A percentile compares a stretch with the other conserved stretches of the same genome.
Conservation (phyloP, 2,888 invertebrate species). For the Seira musarum region DNA sequence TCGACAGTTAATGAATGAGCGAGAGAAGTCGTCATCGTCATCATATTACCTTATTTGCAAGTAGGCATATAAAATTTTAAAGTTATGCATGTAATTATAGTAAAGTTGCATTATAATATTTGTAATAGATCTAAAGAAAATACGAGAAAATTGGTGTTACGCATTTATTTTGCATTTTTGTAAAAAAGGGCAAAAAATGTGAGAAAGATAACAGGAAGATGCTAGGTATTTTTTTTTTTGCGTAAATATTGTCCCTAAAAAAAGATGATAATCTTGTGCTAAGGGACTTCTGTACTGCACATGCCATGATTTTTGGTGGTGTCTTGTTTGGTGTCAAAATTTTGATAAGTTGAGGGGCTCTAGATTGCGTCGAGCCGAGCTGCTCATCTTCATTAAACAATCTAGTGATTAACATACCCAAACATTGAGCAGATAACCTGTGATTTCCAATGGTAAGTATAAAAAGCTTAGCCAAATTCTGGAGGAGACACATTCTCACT, state of each 20-base stretch:
- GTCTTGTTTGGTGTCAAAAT: no score
- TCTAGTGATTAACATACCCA: conserved; percentile 9
- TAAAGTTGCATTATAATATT: background rate
- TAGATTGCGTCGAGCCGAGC: no score
- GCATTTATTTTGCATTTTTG: conserved; percentile 23
- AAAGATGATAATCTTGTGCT: no score
- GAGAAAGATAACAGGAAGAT: conserved; percentile 42
- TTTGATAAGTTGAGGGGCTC: no score
- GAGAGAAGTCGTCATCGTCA: conserved; percentile 18
- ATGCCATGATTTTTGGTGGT: no score
- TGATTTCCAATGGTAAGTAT: conserved; percentile 23
- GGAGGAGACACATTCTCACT: conserved; percentile 45
- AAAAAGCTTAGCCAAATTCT: conserved; percentile 41
- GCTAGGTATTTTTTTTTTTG: background rate
- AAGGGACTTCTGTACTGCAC: no score
- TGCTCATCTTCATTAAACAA: conserved; percentile 39
- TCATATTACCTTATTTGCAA: conserved; percentile 21
- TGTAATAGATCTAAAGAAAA: no score
- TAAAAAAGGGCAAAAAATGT: conserved; percentile 26
- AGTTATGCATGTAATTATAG: background rate
- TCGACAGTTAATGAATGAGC: conserved; percentile 48
- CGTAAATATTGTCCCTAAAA: no score
- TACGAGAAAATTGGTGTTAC: no score
- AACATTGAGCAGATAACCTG: no score
- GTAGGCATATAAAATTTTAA: background rate